Evolutionary conservation across 1,140 invertebrate genomes (phyloP).

Genomic region (Gonatopus flavifemur): DNA sequence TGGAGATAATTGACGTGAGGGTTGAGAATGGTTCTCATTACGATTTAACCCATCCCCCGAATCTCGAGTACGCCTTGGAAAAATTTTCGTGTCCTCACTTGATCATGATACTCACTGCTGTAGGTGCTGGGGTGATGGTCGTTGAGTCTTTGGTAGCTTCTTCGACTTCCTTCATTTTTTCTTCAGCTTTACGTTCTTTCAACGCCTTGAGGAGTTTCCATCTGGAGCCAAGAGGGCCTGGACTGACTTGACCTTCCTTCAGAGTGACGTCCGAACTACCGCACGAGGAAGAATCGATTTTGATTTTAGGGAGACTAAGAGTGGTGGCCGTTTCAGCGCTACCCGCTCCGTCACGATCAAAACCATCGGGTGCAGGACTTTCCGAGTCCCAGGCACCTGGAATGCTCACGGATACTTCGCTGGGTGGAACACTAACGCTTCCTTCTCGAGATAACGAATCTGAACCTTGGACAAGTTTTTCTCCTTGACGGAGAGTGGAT

Average conservation of each 20-base stretch:
- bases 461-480: conserved; percentile 45
- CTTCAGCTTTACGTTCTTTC: conserved; percentile 86
- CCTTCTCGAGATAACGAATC: conserved; percentile 51
- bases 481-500: conserved; percentile 44
- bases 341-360: conserved; percentile 42
- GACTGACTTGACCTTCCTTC: conserved; percentile 57
- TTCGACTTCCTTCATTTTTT: conserved; percentile 71
- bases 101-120: conserved; percentile 56
- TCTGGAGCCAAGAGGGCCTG: conserved; percentile 72
- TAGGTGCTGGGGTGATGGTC: conserved; percentile 45
- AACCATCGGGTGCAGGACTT: conserved; percentile 46
- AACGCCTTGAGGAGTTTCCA: conserved; percentile 88
- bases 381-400: conserved; percentile 51
- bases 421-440: conserved; percentile 49
- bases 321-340: conserved; percentile 45
- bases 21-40: conserved; percentile 3
- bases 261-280: conserved; percentile 38
- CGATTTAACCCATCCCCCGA: conserved; percentile 33
- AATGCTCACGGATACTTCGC: conserved; percentile 51
- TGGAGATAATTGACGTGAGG: neutral
- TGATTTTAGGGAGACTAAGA: conserved; percentile 60
- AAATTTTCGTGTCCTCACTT: conserved; percentile 55
- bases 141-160: conserved; percentile 60
- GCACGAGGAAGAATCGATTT: conserved; percentile 55
- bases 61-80: conserved; percentile 48